Percentiles rank a stretch among this genome's conserved stretches.
These are phyloP conservation scores for Hydriomena furcata DNA, from an alignment of 2,888 invertebrate species.

Conservation along the genomic window DNA sequence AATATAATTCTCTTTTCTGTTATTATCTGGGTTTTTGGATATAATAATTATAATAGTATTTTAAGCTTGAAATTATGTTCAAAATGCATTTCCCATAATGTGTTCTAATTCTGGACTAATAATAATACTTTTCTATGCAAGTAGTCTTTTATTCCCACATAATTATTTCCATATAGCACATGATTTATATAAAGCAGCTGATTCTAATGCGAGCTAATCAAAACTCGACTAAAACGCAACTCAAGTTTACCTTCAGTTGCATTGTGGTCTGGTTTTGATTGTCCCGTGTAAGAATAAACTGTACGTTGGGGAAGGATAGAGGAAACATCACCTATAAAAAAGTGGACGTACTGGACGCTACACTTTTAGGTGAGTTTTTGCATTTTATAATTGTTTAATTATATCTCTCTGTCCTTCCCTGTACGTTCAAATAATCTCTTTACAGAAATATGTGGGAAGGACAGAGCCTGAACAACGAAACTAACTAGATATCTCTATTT, in stretches of 20 bases:
- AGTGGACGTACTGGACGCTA: slow-evolving; percentile 72
- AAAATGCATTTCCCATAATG: slow-evolving; percentile 13
- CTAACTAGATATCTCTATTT: slow-evolving; percentile 42
- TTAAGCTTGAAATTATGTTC: slow-evolving; percentile 14
- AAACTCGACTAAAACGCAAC: background rate
- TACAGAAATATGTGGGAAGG: slow-evolving; percentile 69
- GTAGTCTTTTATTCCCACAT: slow-evolving; percentile 60
- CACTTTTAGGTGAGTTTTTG: slow-evolving; percentile 78
- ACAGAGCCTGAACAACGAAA: slow-evolving; percentile 55
- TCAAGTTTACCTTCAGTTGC: background rate
- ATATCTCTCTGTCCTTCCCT: slow-evolving; percentile 86
- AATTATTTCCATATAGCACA: slow-evolving; percentile 60
- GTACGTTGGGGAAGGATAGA: slow-evolving; percentile 76
- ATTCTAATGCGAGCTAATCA: slow-evolving; percentile 9
- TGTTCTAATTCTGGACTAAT: slow-evolving; percentile 38
- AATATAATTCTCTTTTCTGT: slow-evolving; percentile 16
- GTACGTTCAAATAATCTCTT: slow-evolving; percentile 51
- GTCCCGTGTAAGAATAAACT: slow-evolving; percentile 8
- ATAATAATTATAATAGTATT: background rate
- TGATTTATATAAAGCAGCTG: slow-evolving; percentile 5
- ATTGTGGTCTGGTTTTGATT: slow-evolving; percentile 18
- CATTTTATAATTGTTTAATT: slow-evolving; percentile 50
- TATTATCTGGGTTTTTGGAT: slow-evolving; percentile 13
- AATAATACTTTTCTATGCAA: slow-evolving; percentile 57
- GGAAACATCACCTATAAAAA: slow-evolving; percentile 75